These are phyloP conservation scores for Bolborhynchus lineola DNA, from an alignment of 2,113 vertebrate species.

Conservation along the genomic window DNA sequence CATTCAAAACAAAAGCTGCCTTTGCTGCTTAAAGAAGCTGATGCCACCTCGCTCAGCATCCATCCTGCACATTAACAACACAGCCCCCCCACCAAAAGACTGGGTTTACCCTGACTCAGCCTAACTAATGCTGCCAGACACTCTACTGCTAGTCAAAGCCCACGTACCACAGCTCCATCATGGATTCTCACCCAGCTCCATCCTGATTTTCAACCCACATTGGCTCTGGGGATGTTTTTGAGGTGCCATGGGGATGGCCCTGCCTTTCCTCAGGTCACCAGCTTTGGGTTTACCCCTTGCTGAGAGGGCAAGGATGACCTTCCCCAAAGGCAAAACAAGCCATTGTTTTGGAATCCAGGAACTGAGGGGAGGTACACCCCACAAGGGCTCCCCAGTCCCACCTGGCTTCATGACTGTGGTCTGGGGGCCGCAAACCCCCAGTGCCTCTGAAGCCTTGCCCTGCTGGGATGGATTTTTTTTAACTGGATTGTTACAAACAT, in stretches of 20 bases:
- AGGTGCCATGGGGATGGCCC: rapidly evolving
- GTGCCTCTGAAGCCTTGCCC: slow-evolving; percentile 21
- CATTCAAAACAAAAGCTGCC: neutral
- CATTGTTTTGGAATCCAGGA: neutral
- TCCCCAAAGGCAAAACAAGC: neutral
- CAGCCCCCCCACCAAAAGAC: neutral
- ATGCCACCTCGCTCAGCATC: neutral
- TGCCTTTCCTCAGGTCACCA: neutral
- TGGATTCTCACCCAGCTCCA: neutral
- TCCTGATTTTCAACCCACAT: rapidly evolving
- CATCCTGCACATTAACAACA: neutral
- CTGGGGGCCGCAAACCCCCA: neutral
- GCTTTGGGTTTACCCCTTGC: neutral
- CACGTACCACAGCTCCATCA: rapidly evolving
- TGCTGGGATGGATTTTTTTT: slow-evolving; percentile 74
- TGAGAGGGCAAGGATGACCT: neutral
- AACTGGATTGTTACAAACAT: slow-evolving; percentile 85
- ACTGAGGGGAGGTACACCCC: neutral
- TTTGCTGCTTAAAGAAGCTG: neutral
- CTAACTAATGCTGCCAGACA: neutral
- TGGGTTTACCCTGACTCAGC: neutral
- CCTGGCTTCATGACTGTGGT: rapidly evolving
- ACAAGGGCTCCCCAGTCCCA: rapidly evolving
- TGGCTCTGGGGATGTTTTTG: rapidly evolving
- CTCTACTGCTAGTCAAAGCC: neutral